Evolutionary conservation across 2,888 invertebrate genomes (phyloP).

Genomic region (Papilio demoleus): DNA sequence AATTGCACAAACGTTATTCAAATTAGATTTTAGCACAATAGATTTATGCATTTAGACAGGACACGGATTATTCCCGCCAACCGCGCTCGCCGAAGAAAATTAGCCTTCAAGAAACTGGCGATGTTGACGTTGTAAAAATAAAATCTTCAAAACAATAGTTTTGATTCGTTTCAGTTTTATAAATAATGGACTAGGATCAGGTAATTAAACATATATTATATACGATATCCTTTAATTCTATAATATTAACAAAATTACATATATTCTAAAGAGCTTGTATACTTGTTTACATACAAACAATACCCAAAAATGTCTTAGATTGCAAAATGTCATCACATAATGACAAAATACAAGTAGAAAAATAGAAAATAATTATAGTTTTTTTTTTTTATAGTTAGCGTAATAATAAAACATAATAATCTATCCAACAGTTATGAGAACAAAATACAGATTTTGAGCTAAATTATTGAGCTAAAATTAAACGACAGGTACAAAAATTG

Average conservation of each 20-base stretch:
- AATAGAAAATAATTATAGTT: constrained; percentile 35
- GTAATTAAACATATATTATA: too few species aligned
- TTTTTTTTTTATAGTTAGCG: constrained; percentile 20
- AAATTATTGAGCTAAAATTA: neutral
- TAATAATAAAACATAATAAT: neutral
- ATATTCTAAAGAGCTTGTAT: constrained; percentile 32
- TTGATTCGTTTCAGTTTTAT: too few species aligned
- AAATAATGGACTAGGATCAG: too few species aligned
- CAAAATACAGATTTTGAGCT: neutral
- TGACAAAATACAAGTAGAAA: constrained; percentile 36
- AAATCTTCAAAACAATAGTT: too few species aligned
- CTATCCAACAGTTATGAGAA: neutral
- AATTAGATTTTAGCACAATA: too few species aligned
- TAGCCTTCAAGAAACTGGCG: too few species aligned
- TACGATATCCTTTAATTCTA: constrained; percentile 32
- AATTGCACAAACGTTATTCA: too few species aligned
- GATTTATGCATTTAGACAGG: too few species aligned
- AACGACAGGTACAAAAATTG: neutral
- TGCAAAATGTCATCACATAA: neutral
- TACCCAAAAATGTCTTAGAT: constrained; percentile 17
- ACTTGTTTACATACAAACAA: constrained; percentile 20
- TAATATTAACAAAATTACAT: constrained; percentile 34
- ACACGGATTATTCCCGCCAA: too few species aligned
- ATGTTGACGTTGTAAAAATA: too few species aligned
- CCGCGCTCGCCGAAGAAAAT: too few species aligned